Evolutionary conservation across 1,140 invertebrate genomes (phyloP).

Genomic region (Apis cerana): DNA sequence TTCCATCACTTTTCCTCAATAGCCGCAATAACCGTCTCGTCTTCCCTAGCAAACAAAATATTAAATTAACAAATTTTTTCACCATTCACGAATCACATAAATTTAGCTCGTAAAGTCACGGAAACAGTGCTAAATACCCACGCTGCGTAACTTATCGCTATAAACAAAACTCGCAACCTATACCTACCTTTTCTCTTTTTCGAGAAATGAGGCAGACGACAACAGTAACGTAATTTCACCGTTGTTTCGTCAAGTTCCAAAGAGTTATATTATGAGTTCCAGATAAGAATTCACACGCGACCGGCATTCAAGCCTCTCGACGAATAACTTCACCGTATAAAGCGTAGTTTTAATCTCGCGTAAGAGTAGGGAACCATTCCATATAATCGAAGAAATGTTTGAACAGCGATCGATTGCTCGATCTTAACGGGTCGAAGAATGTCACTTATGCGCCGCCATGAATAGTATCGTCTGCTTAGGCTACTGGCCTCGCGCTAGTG

Average conservation of each 20-base stretch:
- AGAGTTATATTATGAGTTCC: constrained; percentile 66
- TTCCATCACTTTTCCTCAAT: background rate
- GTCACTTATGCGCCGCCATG: constrained; percentile 25
- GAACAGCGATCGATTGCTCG: constrained; percentile 5
- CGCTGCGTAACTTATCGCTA: background rate
- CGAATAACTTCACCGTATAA: constrained; percentile 70
- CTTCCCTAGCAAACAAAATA: background rate
- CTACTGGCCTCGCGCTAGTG: background rate
- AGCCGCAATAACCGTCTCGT: background rate
- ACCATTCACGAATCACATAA: background rate
- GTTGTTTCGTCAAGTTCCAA: constrained; percentile 40
- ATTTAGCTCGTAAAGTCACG: constrained; percentile 7
- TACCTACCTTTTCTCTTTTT: background rate
- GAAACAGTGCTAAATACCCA: background rate
- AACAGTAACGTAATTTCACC: constrained; percentile 1
- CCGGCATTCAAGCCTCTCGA: constrained; percentile 63
- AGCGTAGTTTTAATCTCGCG: constrained; percentile 38
- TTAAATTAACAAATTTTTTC: background rate
- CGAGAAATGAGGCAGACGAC: background rate
- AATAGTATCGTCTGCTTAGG: constrained; percentile 50
- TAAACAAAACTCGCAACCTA: background rate
- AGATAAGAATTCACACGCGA: constrained; percentile 66
- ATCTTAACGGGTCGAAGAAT: constrained; percentile 33
- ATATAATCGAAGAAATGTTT: background rate
- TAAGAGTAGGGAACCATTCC: background rate